Conservation (phyloP, 2,797 vertebrate species). For the Arremon brunneinucha region DNA sequence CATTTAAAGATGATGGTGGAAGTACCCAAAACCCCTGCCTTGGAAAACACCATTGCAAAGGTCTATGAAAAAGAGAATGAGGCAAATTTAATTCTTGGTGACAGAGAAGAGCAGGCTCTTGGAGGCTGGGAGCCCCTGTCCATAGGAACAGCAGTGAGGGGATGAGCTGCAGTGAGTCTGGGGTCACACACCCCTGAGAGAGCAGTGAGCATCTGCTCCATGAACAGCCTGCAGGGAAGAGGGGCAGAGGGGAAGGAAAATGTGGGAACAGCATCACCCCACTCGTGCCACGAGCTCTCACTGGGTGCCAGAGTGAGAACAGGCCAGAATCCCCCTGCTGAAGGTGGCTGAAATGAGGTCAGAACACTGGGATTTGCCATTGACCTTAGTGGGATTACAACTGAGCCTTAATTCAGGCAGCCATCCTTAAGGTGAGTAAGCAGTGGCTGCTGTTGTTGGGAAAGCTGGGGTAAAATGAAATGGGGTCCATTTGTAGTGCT, state of each 20-base stretch:
- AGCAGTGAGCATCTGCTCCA: fast-evolving
- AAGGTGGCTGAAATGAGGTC: not conserved
- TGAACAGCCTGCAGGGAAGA: not conserved
- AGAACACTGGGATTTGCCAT: not conserved
- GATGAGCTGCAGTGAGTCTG: not conserved
- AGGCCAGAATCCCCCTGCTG: not conserved
- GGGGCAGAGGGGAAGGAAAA: not conserved
- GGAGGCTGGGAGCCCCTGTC: fast-evolving
- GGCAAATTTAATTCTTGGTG: not conserved
- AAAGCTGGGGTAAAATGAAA: not conserved
- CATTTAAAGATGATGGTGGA: not conserved
- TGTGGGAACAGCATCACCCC: not conserved
- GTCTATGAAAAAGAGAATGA: not conserved
- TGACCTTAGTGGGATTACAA: not conserved
- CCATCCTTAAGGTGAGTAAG: not conserved
- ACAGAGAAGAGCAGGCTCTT: not conserved
- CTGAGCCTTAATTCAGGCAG: not conserved
- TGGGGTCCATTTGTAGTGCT: not conserved
- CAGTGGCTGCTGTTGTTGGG: not conserved
- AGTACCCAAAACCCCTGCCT: not conserved
- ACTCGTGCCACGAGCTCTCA: fast-evolving
- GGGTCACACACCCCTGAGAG: not conserved
- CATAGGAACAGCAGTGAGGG: not conserved
- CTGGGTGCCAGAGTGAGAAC: not conserved
- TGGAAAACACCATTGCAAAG: not conserved